phyloP scores from a whole-genome alignment of 1,140 invertebrate species.

The Aphaenogaster floridana region DNA sequence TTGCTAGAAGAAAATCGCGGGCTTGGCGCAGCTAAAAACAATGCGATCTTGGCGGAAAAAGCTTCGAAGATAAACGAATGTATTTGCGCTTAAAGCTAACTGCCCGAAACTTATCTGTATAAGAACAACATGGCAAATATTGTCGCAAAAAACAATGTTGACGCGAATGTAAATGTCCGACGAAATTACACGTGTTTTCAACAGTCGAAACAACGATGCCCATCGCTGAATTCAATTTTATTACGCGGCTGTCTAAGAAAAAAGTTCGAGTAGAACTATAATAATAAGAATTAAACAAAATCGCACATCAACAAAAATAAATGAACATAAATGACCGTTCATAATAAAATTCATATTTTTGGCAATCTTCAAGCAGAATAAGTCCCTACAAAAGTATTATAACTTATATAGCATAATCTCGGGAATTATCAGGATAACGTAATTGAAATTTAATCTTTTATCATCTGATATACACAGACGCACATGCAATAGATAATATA shows the following conservation, averaged over 20 bases:
- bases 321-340: neutral
- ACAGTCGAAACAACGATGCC: neutral
- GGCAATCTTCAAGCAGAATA: neutral
- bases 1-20: conserved; percentile 14
- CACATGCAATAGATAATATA: neutral
- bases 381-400: neutral
- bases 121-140: neutral
- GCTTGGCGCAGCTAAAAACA: neutral
- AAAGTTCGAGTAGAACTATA: neutral
- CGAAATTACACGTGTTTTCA: neutral
- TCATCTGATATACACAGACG: neutral
- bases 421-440: neutral
- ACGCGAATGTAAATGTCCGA: neutral
- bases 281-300: neutral
- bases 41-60: neutral
- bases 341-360: conserved; percentile 3
- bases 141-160: conserved; percentile 4
- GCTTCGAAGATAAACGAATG: neutral
- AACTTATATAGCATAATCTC: neutral
- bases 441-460: conserved; percentile 8
- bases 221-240: neutral
- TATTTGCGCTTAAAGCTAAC: neutral
- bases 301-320: neutral
- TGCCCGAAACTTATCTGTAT: conserved; percentile 9
- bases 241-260: neutral